phyloP scores from a whole-genome alignment of 2,113 vertebrate genomes.

The Barbus barbus region DNA sequence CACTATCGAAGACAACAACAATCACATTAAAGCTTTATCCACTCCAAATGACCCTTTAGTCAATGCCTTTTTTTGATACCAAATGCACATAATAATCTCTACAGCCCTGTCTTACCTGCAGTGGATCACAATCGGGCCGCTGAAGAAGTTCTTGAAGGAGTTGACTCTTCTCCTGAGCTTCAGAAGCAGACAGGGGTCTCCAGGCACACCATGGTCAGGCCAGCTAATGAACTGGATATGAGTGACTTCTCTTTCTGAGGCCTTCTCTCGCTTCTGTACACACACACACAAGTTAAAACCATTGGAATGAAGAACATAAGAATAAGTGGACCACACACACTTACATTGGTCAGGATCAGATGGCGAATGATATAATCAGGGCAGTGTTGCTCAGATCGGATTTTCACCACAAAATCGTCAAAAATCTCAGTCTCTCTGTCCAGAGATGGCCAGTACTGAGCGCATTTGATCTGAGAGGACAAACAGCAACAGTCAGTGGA shows the following conservation, averaged over 20 bases:
- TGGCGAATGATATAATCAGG: constrained; percentile 91
- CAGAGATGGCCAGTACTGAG: constrained; percentile 89
- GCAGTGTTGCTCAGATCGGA: constrained; percentile 79
- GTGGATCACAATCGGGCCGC: constrained; percentile 91
- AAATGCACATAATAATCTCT: neutral
- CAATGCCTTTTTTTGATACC: neutral
- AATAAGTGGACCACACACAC: constrained; percentile 51
- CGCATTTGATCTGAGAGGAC: constrained; percentile 85
- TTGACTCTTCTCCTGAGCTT: constrained; percentile 91
- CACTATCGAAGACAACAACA: constrained; percentile 70
- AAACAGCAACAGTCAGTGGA: neutral
- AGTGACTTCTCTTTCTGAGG: constrained; percentile 84
- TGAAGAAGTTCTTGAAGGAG: constrained; percentile 93
- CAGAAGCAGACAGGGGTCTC: constrained; percentile 89
- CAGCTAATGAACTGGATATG: constrained; percentile 97
- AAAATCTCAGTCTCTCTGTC: constrained; percentile 77
- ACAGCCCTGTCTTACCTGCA: constrained; percentile 82
- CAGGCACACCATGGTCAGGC: constrained; percentile 96
- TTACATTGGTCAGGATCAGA: constrained; percentile 83
- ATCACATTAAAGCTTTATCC: neutral
- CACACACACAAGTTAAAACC: neutral
- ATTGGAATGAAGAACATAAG: neutral
- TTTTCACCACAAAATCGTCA: constrained; percentile 85
- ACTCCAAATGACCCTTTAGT: neutral
- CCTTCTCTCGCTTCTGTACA: constrained; percentile 83